A percentile compares a stretch with the other conserved stretches of the same genome.
Evolutionary conservation across 2,888 invertebrate genomes (phyloP).

Genomic region (Anodontia alba): DNA sequence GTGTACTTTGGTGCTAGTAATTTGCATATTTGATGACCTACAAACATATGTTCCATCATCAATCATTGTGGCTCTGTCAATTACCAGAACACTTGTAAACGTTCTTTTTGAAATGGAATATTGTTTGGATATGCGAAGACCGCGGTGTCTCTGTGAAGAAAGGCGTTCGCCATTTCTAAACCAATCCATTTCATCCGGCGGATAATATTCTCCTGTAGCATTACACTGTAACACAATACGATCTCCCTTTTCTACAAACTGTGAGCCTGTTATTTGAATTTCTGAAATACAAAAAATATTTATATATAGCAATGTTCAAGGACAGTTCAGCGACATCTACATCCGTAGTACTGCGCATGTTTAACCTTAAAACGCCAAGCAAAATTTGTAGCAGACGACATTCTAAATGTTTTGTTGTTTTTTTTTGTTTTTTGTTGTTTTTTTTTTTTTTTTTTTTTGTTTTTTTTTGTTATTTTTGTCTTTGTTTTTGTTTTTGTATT

Average conservation of each 20-base stretch:
- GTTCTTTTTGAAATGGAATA: constrained; percentile 72
- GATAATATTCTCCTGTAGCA: constrained; percentile 80
- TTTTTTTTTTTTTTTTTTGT: too few relatives aligned
- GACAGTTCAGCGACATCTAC: too few relatives aligned
- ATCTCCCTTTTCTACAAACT: constrained; percentile 77
- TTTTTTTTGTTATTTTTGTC: too few relatives aligned
- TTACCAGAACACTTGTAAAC: constrained; percentile 77
- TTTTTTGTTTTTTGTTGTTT: too few relatives aligned
- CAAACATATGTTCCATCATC: constrained; percentile 81
- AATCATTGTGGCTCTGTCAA: constrained; percentile 70
- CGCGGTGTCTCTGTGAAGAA: constrained; percentile 65
- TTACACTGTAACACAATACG: constrained; percentile 76
- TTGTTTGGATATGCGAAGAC: constrained; percentile 78
- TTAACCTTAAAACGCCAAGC: too few relatives aligned
- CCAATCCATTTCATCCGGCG: constrained; percentile 81
- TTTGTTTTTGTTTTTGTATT: too few relatives aligned
- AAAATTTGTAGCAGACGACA: too few relatives aligned
- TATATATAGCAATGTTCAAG: too few relatives aligned
- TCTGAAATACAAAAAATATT: constrained; percentile 65
- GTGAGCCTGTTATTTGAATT: constrained; percentile 75
- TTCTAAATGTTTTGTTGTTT: too few relatives aligned
- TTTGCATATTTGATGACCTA: constrained; percentile 74
- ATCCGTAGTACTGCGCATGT: too few relatives aligned
- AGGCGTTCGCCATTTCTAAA: constrained; percentile 78
- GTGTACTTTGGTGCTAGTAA: constrained; percentile 76